Evolutionary conservation across 2,888 invertebrate species (phyloP), one percentile per base, ranked within the genome.

Genomic region (Brachyptera putata): DNA sequence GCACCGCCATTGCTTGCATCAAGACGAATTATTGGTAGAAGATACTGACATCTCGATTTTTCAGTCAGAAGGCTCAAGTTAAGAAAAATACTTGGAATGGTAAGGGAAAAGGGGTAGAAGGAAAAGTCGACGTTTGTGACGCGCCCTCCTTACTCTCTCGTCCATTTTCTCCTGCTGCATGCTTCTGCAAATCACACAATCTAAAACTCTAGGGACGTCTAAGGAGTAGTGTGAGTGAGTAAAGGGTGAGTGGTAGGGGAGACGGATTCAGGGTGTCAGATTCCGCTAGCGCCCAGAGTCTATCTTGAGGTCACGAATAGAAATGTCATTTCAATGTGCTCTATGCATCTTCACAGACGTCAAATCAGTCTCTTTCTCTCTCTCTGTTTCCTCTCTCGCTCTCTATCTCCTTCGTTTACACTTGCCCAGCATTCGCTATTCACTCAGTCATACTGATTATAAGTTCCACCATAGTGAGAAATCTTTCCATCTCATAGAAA

Each of bases 281-380:
- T 14, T 50, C 21, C 21, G 14, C 30, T 30, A 30, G 30, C 16
- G 21, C 46, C 4, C 22, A 46, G 11, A 18, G 2, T 14, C 24
- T 16, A 48, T 48, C 48, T 16, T n/a, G 48, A 41, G 24, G 48
- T 48, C 48, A 48, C 16, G 24, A 25, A 48, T 48, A 48, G 48
- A 48, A 48, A 48, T 22, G 48, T 48, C 48, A 30, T 50, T 50
- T 50, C 50, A 50, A 26, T 50, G 50, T 34, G 26, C 14, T 50
- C 30, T 16, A 24, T 50, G 50, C 26, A 30, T 50, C 50, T 30
- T 34, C 34, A n/a, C n/a, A n/a, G 24, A 46, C 22, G 46, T 46
- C 46, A 46, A 46, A 46, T 46, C 46, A 22, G 24, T 46, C n/a
- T 46, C 22, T 46, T 3, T 24, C 22, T 41, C 41, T 41, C 18